These are phyloP conservation scores for Lagenorhynchus albirostris DNA, from an alignment of 2,113 vertebrate species.

Conservation along the genomic window DNA sequence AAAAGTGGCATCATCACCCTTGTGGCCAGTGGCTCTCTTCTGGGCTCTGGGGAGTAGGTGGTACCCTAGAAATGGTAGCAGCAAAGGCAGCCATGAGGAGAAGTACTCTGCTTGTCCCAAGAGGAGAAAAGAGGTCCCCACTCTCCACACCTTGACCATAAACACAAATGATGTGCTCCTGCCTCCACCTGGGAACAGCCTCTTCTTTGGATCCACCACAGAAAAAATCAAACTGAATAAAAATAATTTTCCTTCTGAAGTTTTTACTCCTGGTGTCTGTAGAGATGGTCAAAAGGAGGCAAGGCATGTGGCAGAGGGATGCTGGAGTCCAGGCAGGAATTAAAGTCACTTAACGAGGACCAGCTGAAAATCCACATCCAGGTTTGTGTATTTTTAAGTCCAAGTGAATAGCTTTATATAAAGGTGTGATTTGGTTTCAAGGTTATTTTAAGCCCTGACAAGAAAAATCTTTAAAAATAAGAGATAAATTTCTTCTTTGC, in stretches of 20 bases:
- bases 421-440: not conserved
- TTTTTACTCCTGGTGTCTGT: not conserved
- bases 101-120: not conserved
- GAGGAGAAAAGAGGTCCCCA: not conserved
- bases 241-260: not conserved
- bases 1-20: not conserved
- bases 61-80: not conserved
- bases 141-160: not conserved
- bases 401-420: slow-evolving; percentile 21
- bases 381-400: not conserved
- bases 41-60: no score
- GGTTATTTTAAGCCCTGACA: not conserved
- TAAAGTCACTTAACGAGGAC: not conserved
- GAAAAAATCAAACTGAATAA: not conserved
- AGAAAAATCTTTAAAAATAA: slow-evolving; percentile 29
- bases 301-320: not conserved
- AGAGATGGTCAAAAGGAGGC: not conserved
- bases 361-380: not conserved
- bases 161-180: not conserved
- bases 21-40: not conserved
- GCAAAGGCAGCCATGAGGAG: not conserved
- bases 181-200: not conserved
- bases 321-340: not conserved
- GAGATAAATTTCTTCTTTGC: not conserved
- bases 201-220: not conserved